phyloP scores from a whole-genome alignment of 2,888 invertebrate species.

The Agrilus biguttatus region DNA sequence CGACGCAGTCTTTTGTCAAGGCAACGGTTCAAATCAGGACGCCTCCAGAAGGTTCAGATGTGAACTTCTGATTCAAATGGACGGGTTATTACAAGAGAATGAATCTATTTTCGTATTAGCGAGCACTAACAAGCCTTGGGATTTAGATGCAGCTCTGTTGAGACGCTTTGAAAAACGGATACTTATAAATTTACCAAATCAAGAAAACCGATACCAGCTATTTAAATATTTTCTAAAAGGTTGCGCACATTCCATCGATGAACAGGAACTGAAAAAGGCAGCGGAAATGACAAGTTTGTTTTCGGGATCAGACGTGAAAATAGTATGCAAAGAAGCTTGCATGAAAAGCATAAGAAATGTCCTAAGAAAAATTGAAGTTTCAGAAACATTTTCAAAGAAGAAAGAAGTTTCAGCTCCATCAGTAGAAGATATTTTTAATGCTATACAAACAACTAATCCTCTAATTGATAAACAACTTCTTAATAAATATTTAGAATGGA shows the following conservation, averaged over 20 bases:
- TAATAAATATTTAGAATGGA: conserved; percentile 48
- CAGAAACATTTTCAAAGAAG: conserved; percentile 8
- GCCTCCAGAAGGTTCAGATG: conserved; percentile 78
- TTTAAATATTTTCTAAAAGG: conserved; percentile 46
- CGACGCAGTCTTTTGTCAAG: conserved; percentile 63
- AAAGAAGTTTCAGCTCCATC: conserved; percentile 14
- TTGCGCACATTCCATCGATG: conserved; percentile 30
- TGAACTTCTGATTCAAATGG: conserved; percentile 75
- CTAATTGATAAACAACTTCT: conserved; percentile 38
- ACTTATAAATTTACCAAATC: conserved; percentile 61
- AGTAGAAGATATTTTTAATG: conserved; percentile 34
- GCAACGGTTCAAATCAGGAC: conserved; percentile 63
- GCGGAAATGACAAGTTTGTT: conserved; percentile 54
- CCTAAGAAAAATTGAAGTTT: conserved; percentile 8
- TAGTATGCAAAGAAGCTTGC: conserved; percentile 78
- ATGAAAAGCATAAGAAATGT: conserved; percentile 60
- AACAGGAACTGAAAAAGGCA: conserved; percentile 33
- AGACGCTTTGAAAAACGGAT: conserved; percentile 80
- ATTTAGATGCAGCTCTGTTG: conserved; percentile 76
- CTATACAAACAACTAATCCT: conserved; percentile 42
- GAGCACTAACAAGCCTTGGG: conserved; percentile 89
- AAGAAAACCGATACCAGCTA: conserved; percentile 48
- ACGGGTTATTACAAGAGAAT: conserved; percentile 51
- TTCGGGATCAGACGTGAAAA: conserved; percentile 77
- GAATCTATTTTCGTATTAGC: conserved; percentile 67